phyloP scores from a whole-genome alignment of 2,888 invertebrate genomes.

The Aporophyla lueneburgensis region DNA sequence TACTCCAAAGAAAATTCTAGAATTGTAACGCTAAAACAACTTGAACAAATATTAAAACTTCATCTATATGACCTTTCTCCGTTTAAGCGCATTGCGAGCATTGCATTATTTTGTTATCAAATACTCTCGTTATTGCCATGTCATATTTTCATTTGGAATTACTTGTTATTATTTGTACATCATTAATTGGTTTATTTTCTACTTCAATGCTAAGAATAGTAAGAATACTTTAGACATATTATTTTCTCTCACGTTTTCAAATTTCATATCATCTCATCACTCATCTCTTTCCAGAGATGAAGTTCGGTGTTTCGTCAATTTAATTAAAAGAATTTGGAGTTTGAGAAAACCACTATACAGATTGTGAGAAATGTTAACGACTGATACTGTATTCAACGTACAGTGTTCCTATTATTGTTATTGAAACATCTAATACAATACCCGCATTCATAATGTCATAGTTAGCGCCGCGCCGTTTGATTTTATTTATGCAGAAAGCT shows the following conservation, averaged over 20 bases:
- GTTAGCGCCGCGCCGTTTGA: neutral
- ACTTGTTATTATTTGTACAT: neutral
- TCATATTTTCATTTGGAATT: neutral
- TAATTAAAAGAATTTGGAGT: neutral
- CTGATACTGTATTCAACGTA: neutral
- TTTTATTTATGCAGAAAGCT: neutral
- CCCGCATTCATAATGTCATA: neutral
- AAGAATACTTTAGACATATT: neutral
- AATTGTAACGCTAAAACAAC: neutral
- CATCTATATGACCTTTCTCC: slow-evolving; percentile 27
- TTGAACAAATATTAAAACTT: slow-evolving; percentile 14
- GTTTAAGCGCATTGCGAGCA: neutral
- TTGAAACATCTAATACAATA: slow-evolving; percentile 7
- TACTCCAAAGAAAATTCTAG: slow-evolving; percentile 22
- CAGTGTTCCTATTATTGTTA: neutral
- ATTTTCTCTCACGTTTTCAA: neutral
- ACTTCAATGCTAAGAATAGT: neutral
- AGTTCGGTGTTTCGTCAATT: neutral
- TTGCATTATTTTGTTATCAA: neutral
- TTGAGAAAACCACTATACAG: neutral
- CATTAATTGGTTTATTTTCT: neutral
- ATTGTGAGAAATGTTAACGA: neutral
- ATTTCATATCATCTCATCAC: no score
- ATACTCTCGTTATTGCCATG: neutral
- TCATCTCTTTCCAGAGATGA: neutral